phyloP scores from a whole-genome alignment of 2,888 invertebrate species.

The Thereva nobilitata region DNA sequence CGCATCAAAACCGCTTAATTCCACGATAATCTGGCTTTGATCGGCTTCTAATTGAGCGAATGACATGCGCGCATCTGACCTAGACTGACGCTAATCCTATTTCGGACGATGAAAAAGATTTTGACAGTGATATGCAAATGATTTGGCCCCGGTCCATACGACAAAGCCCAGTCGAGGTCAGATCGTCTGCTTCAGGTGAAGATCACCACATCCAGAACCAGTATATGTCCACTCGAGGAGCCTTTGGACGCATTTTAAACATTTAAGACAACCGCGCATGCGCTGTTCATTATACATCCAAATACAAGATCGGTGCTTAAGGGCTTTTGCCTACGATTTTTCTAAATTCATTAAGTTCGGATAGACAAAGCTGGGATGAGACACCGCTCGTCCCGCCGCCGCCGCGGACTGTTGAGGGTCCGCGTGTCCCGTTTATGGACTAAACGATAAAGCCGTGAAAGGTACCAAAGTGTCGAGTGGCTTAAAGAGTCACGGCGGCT shows the following conservation, averaged over 20 bases:
- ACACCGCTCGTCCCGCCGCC: background rate
- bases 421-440: background rate
- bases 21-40: constrained; percentile 15
- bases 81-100: constrained; percentile 29
- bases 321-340: constrained; percentile 11
- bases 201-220: background rate
- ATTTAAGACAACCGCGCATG: constrained; percentile 24
- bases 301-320: background rate
- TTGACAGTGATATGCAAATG: constrained; percentile 32
- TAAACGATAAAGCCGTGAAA: background rate
- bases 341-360: constrained; percentile 20
- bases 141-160: constrained; percentile 5
- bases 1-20: constrained; percentile 33
- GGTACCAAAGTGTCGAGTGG: background rate
- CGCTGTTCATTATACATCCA: constrained; percentile 24
- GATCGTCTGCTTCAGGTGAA: background rate
- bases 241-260: constrained; percentile 3
- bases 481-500: constrained; percentile 27
- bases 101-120: constrained; percentile 36
- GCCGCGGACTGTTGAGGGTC: background rate
- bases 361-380: constrained; percentile 2
- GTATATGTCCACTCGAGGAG: constrained; percentile 18
- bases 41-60: constrained; percentile 24
- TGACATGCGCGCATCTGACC: constrained; percentile 25
- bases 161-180: constrained; percentile 2